A percentile compares a stretch with the other conserved stretches of the same genome.
phyloP scores from a whole-genome alignment of 2,797 vertebrate genomes.

The Bucorvus abyssinicus region DNA sequence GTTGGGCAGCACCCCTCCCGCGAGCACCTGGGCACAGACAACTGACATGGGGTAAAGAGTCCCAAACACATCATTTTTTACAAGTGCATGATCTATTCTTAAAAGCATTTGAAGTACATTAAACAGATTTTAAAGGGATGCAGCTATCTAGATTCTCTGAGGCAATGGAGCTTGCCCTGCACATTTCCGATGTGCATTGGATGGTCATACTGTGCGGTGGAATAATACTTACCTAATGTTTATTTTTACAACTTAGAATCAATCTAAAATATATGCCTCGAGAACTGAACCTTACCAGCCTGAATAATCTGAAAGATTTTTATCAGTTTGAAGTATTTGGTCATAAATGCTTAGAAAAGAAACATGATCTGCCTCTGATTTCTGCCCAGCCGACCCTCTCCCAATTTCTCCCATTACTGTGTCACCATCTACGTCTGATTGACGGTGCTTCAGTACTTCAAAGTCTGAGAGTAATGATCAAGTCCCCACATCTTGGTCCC shows the following conservation, averaged over 20 bases:
- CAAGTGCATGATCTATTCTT: neutral
- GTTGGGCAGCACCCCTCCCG: rapidly evolving
- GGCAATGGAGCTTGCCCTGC: neutral
- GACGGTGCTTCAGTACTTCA: neutral
- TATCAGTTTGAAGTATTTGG: neutral
- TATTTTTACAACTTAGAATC: neutral
- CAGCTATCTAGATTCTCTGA: neutral
- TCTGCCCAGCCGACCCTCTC: neutral
- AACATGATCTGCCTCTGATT: neutral
- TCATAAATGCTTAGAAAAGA: neutral
- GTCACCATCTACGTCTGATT: neutral
- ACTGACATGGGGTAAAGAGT: neutral
- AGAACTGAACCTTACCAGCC: neutral
- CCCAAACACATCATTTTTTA: neutral
- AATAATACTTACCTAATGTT: neutral
- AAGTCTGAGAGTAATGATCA: conserved; percentile 38
- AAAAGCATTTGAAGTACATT: neutral
- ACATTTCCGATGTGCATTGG: rapidly evolving
- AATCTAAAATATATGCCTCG: neutral
- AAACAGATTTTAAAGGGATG: neutral
- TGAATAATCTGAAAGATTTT: neutral
- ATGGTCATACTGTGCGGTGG: neutral
- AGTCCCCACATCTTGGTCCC: neutral
- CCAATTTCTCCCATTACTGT: neutral
- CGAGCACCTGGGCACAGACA: rapidly evolving